phyloP scores from a whole-genome alignment of 2,888 invertebrate species.

The Pseudanteris insignis region DNA sequence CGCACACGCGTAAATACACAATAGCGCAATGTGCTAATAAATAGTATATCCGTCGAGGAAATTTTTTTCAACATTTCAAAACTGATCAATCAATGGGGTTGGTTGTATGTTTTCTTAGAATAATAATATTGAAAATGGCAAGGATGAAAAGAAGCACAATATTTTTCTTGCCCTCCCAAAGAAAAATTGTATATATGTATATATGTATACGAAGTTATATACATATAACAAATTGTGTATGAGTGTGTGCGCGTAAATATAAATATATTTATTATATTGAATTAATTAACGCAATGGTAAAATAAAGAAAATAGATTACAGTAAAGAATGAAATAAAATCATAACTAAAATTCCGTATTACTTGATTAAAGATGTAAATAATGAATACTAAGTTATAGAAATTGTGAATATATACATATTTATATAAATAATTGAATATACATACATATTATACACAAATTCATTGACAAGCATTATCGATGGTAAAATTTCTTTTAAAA shows the following conservation, averaged over 20 bases:
- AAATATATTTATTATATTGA: conserved; percentile 11
- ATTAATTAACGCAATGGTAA: too few relatives aligned
- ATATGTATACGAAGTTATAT: conserved; percentile 37
- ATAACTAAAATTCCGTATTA: too few relatives aligned
- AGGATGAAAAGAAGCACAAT: background rate
- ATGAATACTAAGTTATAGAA: conserved; percentile 43
- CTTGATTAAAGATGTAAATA: conserved; percentile 18
- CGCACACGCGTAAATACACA: conserved; percentile 28
- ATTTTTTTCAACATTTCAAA: conserved; percentile 5
- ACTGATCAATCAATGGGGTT: conserved; percentile 5
- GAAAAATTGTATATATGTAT: conserved; percentile 44
- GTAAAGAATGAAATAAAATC: too few relatives aligned
- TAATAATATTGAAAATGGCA: background rate
- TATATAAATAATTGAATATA: conserved; percentile 27
- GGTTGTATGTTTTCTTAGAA: background rate
- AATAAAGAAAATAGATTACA: too few relatives aligned
- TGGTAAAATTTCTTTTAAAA: conserved; percentile 3
- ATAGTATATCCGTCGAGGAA: too few relatives aligned
- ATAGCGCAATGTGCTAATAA: conserved; percentile 4
- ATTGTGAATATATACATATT: conserved; percentile 55
- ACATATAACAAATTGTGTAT: conserved; percentile 34
- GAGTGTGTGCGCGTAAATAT: conserved; percentile 36
- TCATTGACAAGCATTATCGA: conserved; percentile 11
- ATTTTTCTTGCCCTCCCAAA: conserved; percentile 27
- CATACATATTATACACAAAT: conserved; percentile 24